Percentiles rank a stretch among this genome's conserved stretches.
Conservation (phyloP, 2,888 invertebrate genomes). For the Torymus auratus region DNA sequence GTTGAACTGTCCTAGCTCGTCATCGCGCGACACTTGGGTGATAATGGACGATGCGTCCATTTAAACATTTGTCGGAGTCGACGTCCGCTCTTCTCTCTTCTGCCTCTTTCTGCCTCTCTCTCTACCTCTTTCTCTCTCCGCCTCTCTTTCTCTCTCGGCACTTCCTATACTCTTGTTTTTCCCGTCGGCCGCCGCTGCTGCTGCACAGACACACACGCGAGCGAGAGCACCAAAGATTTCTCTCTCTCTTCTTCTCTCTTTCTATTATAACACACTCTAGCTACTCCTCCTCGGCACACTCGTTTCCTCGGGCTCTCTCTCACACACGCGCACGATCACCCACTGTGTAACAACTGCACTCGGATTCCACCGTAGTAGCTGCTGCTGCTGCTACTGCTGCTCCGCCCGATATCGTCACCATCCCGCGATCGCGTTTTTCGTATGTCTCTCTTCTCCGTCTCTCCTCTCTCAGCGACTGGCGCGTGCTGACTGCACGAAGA, state of each 20-base stretch:
- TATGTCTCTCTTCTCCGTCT: too few species aligned
- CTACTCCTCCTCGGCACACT: too few species aligned
- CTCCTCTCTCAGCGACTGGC: too few species aligned
- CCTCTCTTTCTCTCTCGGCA: not conserved
- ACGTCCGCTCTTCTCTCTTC: conserved; percentile 1
- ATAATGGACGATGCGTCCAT: conserved; percentile 99
- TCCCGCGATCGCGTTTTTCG: conserved; percentile 26
- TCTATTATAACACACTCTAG: too few species aligned
- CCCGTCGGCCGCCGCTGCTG: too few species aligned
- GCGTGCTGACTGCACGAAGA: too few species aligned
- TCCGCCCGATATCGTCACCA: conserved; percentile 48
- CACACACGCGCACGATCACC: too few species aligned
- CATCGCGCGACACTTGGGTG: conserved; percentile 98
- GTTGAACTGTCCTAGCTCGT: conserved; percentile 90
- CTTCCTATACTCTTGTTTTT: too few species aligned
- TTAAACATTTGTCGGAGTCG: conserved; percentile 81
- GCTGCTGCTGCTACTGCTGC: conserved; percentile 38
- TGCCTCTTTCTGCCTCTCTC: not conserved
- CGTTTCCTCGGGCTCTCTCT: not conserved
- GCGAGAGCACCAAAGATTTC: not conserved
- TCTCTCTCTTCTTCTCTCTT: not conserved
- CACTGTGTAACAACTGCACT: not conserved
- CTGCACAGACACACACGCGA: too few species aligned
- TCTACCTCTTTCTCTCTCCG: not conserved
- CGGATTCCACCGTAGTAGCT: not conserved